Percentiles rank a stretch among this genome's conserved stretches.
Conservation (phyloP, 2,113 vertebrate species). For the Entomyzon cyanotis region DNA sequence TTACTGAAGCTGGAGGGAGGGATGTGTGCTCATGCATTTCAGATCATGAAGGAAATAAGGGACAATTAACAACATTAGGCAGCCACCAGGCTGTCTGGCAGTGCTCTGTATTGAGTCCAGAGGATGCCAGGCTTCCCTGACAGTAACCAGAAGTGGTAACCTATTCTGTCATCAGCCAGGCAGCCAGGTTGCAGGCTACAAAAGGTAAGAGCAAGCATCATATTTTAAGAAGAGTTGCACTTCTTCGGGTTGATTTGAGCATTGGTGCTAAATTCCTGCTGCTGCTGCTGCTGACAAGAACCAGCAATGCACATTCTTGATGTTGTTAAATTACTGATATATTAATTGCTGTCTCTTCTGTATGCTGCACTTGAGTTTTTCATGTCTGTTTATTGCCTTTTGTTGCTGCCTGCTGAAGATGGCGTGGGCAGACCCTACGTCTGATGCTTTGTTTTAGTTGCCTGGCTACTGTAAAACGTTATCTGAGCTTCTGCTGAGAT, state of each 20-base stretch:
- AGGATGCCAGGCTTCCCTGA: not conserved
- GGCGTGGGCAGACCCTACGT: not conserved
- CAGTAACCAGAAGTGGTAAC: not conserved
- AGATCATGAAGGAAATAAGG: not conserved
- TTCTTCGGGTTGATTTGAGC: not conserved
- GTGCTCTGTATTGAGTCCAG: not conserved
- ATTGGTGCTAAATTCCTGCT: slow-evolving; percentile 16
- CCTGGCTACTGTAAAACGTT: slow-evolving; percentile 62
- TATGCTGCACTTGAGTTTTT: slow-evolving; percentile 18
- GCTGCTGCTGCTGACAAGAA: not conserved
- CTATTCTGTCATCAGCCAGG: not conserved
- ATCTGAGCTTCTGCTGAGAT: slow-evolving; percentile 43
- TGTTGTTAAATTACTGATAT: not conserved
- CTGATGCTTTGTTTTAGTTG: slow-evolving; percentile 58
- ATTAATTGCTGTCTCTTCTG: slow-evolving; percentile 43
- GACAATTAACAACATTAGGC: not conserved
- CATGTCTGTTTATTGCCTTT: slow-evolving; percentile 33
- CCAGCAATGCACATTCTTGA: not conserved
- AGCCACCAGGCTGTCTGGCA: not conserved
- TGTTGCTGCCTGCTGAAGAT: slow-evolving; percentile 23
- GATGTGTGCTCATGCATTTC: not conserved
- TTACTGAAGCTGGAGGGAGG: not conserved
- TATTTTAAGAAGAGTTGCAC: not conserved
- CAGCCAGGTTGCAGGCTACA: not conserved
- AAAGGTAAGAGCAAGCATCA: not conserved